phyloP scores from a whole-genome alignment of 2,888 invertebrate genomes.

The Julus scanicus region DNA sequence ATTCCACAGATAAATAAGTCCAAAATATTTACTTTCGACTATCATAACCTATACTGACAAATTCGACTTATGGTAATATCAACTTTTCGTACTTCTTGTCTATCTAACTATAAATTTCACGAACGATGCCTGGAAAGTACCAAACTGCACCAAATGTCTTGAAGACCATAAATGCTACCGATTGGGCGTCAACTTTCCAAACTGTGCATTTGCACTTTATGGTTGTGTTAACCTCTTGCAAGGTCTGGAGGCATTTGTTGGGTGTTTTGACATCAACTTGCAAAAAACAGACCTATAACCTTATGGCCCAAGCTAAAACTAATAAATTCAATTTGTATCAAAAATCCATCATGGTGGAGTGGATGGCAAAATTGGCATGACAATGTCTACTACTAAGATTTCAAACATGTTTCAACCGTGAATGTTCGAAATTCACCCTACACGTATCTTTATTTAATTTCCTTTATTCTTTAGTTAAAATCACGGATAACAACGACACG shows the following conservation, averaged over 20 bases:
- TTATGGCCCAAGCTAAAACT: not conserved
- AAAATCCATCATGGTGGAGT: not conserved
- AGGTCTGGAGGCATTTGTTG: slow-evolving; percentile 8
- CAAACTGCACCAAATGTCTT: not conserved
- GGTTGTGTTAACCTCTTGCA: not conserved
- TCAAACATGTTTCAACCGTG: not conserved
- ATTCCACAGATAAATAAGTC: not conserved
- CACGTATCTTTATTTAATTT: not conserved
- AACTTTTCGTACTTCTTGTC: too few relatives aligned
- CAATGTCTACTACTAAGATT: too few relatives aligned
- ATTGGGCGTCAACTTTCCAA: slow-evolving; percentile 19
- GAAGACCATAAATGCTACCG: slow-evolving; percentile 2
- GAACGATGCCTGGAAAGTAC: not conserved
- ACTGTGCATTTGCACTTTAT: not conserved
- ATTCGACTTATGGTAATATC: too few relatives aligned
- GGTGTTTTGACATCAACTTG: not conserved
- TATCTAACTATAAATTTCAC: not conserved
- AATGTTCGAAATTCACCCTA: not conserved
- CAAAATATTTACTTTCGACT: not conserved
- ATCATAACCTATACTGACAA: too few relatives aligned
- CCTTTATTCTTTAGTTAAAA: not conserved
- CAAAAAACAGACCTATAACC: not conserved
- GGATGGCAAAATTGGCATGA: too few relatives aligned
- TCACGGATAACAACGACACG: not conserved
- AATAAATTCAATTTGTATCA: not conserved